Conservation (phyloP, 2,888 invertebrate species). For the Leptinotarsa juncta region DNA sequence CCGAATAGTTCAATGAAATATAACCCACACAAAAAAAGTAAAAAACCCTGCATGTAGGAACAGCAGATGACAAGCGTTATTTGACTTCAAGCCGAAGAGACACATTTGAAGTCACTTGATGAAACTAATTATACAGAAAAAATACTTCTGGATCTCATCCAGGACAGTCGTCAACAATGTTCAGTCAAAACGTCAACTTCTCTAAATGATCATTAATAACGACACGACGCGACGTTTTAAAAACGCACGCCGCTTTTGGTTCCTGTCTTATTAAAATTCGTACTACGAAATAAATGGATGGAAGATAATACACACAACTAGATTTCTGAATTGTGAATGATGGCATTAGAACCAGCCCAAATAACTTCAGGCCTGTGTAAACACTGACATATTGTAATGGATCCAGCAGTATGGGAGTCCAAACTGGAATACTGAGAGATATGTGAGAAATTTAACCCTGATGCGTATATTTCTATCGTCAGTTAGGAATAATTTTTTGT, state of each 20-base stretch:
- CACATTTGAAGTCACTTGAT: conserved; percentile 41
- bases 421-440: background rate
- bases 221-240: conserved; percentile 53
- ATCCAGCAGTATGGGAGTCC: background rate
- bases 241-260: conserved; percentile 52
- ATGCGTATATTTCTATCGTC: background rate
- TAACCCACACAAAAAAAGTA: background rate
- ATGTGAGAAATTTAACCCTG: background rate
- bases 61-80: conserved; percentile 32
- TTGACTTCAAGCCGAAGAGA: conserved; percentile 29
- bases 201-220: conserved; percentile 57
- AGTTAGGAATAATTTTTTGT: background rate
- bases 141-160: conserved; percentile 52
- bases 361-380: conserved; percentile 34
- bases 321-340: conserved; percentile 44
- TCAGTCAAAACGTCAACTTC: conserved; percentile 55
- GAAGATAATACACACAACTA: conserved; percentile 45
- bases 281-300: conserved; percentile 46
- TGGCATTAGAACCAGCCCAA: conserved; percentile 34
- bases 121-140: conserved; percentile 55
- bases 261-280: conserved; percentile 52
- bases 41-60: conserved; percentile 24
- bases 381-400: conserved; percentile 28
- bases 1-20: background rate
- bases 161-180: conserved; percentile 54